A percentile compares a stretch with the other conserved stretches of the same genome.
These are phyloP conservation scores for Atlantisia rogersi DNA, from an alignment of 2,113 vertebrate genomes.

Conservation along the genomic window DNA sequence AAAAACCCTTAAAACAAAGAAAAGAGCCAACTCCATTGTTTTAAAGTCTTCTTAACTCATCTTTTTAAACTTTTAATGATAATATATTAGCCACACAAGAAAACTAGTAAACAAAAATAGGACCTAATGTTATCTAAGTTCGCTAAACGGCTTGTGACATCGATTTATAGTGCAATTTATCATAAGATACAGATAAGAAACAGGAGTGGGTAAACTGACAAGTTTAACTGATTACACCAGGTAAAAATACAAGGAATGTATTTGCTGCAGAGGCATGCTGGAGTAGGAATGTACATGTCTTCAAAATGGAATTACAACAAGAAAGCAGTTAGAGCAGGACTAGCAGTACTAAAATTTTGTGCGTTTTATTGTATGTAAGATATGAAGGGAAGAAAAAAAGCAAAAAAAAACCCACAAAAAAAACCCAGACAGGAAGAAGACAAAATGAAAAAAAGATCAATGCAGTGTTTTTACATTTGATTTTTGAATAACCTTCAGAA, in stretches of 20 bases:
- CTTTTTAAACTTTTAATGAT: slow-evolving; percentile 60
- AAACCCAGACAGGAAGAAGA: background rate
- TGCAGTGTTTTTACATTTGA: background rate
- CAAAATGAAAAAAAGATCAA: background rate
- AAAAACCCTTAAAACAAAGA: background rate
- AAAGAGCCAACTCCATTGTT: slow-evolving; percentile 32
- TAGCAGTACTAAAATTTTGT: background rate
- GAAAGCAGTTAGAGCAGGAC: background rate
- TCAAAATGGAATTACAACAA: slow-evolving; percentile 43
- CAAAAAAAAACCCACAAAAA: background rate
- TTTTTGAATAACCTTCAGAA: background rate
- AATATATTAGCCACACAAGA: slow-evolving; percentile 23
- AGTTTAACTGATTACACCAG: slow-evolving; percentile 69
- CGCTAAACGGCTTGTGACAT: slow-evolving; percentile 61
- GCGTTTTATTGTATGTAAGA: background rate
- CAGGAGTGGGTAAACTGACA: slow-evolving; percentile 51
- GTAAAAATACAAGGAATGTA: slow-evolving; percentile 65
- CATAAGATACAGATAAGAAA: slow-evolving; percentile 66
- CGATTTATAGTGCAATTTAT: slow-evolving; percentile 65
- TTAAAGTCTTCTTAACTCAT: background rate
- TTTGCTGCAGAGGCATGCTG: slow-evolving; percentile 23
- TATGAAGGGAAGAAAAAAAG: background rate
- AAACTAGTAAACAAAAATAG: slow-evolving; percentile 46
- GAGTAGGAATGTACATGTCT: background rate
- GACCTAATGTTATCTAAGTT: slow-evolving; percentile 52